Percentiles rank a stretch among this genome's conserved stretches.
Evolutionary conservation across 2,797 vertebrate species (phyloP).

Genomic region (Neomorphus geoffroyi): DNA sequence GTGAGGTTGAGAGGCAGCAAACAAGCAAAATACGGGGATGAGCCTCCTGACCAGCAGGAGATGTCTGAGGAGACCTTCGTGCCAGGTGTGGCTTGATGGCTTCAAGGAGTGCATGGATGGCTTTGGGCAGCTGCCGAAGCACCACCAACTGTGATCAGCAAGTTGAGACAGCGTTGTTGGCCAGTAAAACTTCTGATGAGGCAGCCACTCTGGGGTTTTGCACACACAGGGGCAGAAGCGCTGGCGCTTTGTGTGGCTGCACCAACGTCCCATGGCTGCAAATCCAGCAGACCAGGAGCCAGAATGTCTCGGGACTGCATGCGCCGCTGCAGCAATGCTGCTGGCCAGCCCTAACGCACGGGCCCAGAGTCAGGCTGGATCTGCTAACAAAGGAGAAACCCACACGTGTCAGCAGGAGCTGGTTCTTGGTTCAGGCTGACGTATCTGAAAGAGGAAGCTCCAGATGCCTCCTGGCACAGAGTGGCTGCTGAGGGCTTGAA

Average conservation of each 20-base stretch:
- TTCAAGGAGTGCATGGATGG: not conserved
- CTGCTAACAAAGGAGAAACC: too few relatives aligned
- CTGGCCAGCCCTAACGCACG: not conserved
- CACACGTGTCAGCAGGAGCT: accelerated
- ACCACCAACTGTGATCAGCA: not conserved
- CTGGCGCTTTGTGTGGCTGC: not conserved
- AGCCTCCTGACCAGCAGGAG: not conserved
- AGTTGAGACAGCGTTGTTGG: not conserved
- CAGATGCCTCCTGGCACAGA: accelerated
- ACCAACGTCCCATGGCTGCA: not conserved
- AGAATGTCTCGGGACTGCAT: accelerated
- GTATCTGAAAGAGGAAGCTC: not conserved
- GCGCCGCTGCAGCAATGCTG: not conserved
- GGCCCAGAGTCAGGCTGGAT: not conserved
- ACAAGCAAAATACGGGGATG: not conserved
- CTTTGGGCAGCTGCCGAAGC: not conserved
- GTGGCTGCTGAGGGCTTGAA: not conserved
- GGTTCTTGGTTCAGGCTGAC: not conserved
- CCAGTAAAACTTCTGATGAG: not conserved
- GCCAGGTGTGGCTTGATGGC: accelerated
- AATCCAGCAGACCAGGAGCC: accelerated
- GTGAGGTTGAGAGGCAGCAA: not conserved
- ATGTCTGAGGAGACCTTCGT: accelerated
- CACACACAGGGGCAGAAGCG: not conserved
- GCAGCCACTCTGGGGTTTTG: not conserved